Evolutionary conservation across 2,797 vertebrate genomes (phyloP), one percentile per base, ranked within the genome.

Genomic region (Coregonus sp.): DNA sequence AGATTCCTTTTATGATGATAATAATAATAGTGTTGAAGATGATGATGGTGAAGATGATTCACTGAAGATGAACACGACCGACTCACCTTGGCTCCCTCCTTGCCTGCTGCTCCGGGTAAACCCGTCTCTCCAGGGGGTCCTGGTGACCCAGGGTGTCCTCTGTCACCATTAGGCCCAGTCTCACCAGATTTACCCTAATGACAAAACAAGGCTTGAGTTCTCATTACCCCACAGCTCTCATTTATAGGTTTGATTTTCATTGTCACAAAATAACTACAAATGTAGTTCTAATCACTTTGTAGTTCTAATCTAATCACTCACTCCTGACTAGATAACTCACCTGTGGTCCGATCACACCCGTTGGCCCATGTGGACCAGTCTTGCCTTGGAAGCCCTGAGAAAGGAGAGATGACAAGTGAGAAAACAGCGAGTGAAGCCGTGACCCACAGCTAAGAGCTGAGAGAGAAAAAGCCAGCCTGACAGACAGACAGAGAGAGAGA

Each of bases 41-140:
- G 77, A n/a, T 54, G 9, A 47, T 47, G 40, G 9, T 52, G 70
- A 50, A 47, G 40, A 47, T 11, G 40, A 47, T 47, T 47, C 40
- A 47, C 40, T 25, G 59, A 63, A 25, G 20, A 63, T 16, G 18
- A 59, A n/a, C 75, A 50, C 9, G 9, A 47, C 54, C 9, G 35
- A 77, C 91, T 89, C 86, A 98, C 97, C 95, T 98, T 98, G 72
- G 92, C 75, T 5, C 97, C 97, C 82, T 99, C 97, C 75, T 95
- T 95, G 80, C 97, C 97, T 0, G 96, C 94, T n/a, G 87, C 18
- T 73, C 97, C 97, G 0, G 97, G 97, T 73, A 99, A 93, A 59
- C 97, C 97, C 50, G 96, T 95, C 68, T 99, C 97, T 61, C 97
- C 97, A 0, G 97, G 96, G 31, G 97, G 95, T 61, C 97, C 97